Evolutionary conservation across 2,113 vertebrate genomes (phyloP).

Genomic region (Microtus ochrogaster): DNA sequence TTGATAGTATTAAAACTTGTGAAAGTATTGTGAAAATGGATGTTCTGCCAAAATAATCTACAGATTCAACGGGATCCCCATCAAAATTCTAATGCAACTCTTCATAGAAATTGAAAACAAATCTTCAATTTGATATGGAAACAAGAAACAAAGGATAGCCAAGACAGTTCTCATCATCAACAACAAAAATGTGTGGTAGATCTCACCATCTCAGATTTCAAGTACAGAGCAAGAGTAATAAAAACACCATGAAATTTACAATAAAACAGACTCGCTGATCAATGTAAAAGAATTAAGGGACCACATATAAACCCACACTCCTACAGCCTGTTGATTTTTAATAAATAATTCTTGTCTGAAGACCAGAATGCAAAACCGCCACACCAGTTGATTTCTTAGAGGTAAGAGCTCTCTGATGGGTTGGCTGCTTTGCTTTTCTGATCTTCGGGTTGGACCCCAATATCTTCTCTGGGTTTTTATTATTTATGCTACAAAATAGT

Average conservation of each 20-base stretch:
- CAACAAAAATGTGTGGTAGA: neutral
- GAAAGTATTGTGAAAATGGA: neutral
- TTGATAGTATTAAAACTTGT: neutral
- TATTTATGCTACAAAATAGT: neutral
- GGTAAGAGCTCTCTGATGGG: too few species aligned
- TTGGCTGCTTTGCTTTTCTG: too few species aligned
- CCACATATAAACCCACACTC: neutral
- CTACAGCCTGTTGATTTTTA: neutral
- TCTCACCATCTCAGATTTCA: neutral
- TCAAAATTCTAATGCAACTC: neutral
- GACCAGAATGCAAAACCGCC: too few species aligned
- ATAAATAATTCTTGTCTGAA: too few species aligned
- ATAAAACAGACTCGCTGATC: neutral
- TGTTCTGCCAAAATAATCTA: neutral
- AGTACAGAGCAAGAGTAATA: neutral
- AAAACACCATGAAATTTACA: neutral
- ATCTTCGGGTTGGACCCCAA: too few species aligned
- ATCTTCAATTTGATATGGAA: neutral
- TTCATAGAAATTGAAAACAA: neutral
- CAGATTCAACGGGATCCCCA: neutral
- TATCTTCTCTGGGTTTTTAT: too few species aligned
- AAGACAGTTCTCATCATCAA: neutral
- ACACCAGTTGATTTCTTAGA: too few species aligned
- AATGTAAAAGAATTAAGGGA: neutral
- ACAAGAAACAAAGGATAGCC: neutral